Conservation (phyloP, 2,888 invertebrate genomes). For the Euproctis similis region DNA sequence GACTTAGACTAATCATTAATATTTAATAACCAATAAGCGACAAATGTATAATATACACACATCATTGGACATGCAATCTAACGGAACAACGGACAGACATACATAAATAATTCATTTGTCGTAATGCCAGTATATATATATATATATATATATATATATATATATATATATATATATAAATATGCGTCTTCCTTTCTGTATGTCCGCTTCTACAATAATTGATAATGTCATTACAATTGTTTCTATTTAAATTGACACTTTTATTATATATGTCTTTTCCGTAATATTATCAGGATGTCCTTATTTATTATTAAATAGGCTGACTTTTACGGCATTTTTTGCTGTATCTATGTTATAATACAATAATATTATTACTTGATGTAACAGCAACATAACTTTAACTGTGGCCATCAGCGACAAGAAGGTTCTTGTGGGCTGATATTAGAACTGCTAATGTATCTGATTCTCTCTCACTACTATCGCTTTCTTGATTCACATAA, state of each 20-base stretch:
- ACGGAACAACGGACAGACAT: slow-evolving; percentile 57
- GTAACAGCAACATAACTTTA: no score
- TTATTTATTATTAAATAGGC: slow-evolving; percentile 9
- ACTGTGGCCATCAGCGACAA: no score
- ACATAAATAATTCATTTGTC: slow-evolving; percentile 55
- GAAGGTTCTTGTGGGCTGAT: no score
- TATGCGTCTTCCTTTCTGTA: slow-evolving; percentile 36
- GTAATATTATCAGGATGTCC: slow-evolving; percentile 22
- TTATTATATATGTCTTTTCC: slow-evolving; percentile 14
- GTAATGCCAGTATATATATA: no score
- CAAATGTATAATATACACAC: slow-evolving; percentile 29
- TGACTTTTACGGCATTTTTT: slow-evolving; percentile 1
- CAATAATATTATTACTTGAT: neutral
- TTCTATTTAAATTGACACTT: slow-evolving; percentile 24
- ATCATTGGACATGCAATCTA: slow-evolving; percentile 65
- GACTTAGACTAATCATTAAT: slow-evolving; percentile 29
- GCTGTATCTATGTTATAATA: neutral
- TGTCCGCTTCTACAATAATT: slow-evolving; percentile 42
- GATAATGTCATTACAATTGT: slow-evolving; percentile 23
- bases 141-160: no score
- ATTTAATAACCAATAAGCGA: slow-evolving; percentile 29
- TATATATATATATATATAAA: no score
- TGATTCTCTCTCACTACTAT: no score
- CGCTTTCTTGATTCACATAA: no score
- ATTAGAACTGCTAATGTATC: no score